Evolutionary conservation across 2,888 invertebrate genomes (phyloP).

Genomic region (Aspidiotus rigidus): DNA sequence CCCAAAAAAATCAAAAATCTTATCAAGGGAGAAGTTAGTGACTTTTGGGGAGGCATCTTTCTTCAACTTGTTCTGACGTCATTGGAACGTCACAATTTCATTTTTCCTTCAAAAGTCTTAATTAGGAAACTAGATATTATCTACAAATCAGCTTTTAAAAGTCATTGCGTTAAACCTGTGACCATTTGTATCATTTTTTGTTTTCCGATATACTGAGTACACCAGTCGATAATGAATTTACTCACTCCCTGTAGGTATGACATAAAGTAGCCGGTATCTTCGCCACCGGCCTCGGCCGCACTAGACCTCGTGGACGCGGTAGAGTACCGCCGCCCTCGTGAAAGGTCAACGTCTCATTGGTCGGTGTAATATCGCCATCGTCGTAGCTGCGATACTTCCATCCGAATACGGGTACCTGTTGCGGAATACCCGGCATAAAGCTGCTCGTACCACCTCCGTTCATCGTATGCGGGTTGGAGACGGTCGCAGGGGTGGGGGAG

Average conservation of each 20-base stretch:
- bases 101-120: too few species aligned
- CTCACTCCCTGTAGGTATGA: slow-evolving; percentile 37
- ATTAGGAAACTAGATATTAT: too few species aligned
- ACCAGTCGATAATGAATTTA: not conserved
- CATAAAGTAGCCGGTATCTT: slow-evolving; percentile 50
- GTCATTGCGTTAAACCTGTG: not conserved
- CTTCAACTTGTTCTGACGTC: too few species aligned
- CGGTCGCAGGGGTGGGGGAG: slow-evolving; percentile 18
- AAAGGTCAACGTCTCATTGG: slow-evolving; percentile 56
- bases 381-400: slow-evolving; percentile 58
- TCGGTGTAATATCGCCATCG: slow-evolving; percentile 82
- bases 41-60: too few species aligned
- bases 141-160: too few species aligned
- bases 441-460: slow-evolving; percentile 48
- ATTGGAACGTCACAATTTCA: too few species aligned
- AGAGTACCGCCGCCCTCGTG: slow-evolving; percentile 66
- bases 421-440: slow-evolving; percentile 37
- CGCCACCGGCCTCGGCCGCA: slow-evolving; percentile 70
- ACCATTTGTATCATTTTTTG: not conserved
- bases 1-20: too few species aligned
- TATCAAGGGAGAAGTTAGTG: too few species aligned
- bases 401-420: slow-evolving; percentile 35
- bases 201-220: not conserved
- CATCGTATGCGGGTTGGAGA: slow-evolving; percentile 38
- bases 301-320: slow-evolving; percentile 71